Conservation (phyloP, 2,888 invertebrate species). For the Trachelus troglodyta region DNA sequence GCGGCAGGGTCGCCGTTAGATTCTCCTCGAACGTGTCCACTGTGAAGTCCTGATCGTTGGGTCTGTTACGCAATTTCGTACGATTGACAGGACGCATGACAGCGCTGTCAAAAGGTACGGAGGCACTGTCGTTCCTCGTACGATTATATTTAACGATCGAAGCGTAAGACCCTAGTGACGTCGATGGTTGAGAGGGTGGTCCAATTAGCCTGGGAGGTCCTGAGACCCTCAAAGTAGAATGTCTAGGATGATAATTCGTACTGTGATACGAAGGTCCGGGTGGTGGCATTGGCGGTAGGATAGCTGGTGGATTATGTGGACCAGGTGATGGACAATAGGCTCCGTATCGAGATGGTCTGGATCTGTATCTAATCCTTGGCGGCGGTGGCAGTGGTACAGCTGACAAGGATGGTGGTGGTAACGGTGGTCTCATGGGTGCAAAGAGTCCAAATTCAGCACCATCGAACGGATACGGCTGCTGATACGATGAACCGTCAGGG, state of each 20-base stretch:
- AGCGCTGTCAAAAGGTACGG: background rate
- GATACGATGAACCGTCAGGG: slow-evolving; percentile 6
- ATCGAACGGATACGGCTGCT: slow-evolving; percentile 36
- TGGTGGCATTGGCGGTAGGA: slow-evolving; percentile 31
- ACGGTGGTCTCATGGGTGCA: slow-evolving; percentile 16
- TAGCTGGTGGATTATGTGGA: slow-evolving; percentile 28
- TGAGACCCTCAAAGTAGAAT: slow-evolving; percentile 27
- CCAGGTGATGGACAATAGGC: slow-evolving; percentile 16
- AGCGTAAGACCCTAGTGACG: slow-evolving; percentile 18
- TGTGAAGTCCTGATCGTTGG: slow-evolving; percentile 53
- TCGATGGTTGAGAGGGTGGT: slow-evolving; percentile 26
- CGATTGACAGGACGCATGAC: background rate
- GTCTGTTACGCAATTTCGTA: background rate
- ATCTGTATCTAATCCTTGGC: slow-evolving; percentile 21
- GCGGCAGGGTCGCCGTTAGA: slow-evolving; percentile 28
- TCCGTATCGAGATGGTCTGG: slow-evolving; percentile 23
- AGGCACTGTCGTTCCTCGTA: background rate
- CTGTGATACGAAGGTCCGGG: slow-evolving; percentile 20
- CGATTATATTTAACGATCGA: slow-evolving; percentile 17
- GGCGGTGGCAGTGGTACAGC: slow-evolving; percentile 27
- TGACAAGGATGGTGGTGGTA: slow-evolving; percentile 19
- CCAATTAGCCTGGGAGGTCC: slow-evolving; percentile 29
- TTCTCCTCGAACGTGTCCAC: slow-evolving; percentile 57
- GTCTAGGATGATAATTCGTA: background rate
- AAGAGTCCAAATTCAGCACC: slow-evolving; percentile 26